Base-by-base conservation (phyloP, 2,113 vertebrate species). In the Noturus placidus region DNA sequence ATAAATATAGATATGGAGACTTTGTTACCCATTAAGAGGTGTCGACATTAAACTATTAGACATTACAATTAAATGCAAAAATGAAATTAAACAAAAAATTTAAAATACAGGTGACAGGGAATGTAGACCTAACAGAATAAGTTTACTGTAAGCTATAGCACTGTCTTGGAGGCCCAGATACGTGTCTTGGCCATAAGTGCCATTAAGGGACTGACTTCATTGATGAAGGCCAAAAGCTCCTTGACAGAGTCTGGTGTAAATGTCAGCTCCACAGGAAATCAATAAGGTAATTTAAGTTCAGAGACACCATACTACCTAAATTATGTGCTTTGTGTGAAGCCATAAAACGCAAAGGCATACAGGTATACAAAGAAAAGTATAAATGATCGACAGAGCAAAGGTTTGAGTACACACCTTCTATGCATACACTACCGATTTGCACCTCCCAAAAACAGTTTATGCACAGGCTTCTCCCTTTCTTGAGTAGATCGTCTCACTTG, bases 201-300 rank as follows among this genome's bases (percentile, higher is more conserved):
- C 85, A 91, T 91, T 91, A 89, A 67, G 69, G 38, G 77, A 63
- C 65, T 77, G 76, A 87, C 72, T 89, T 84, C 82, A 87, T 85
- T 88, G 90, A 88, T 84, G 89, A 80, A 87, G 86, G 85, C 87
- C 35, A 67, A 54, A 30, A 77, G 87, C 87, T 86, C 88, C 89
- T 87, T 87, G 87, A 83, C 84, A 89, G 89, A 85, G 87, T 88
- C 85, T 82, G 85, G 89, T 87, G 82, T 88, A 91, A 91, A 91
- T 91, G 90, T 89, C 90, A 91, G 82, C 84, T 84, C 76, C 27
- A 79, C 27, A 33, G 38, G 46, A 89, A 88, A 89, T 91, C 90
- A 85, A 91, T 91, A 89, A 78, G 77, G 63, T 78, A 69, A 59
- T 79, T 80, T 85, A 87, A 85, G 87, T 88, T 69, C 81, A 84